These are phyloP conservation scores for Eonycteris spelaea DNA, from an alignment of 2,113 vertebrate species.

Conservation along the genomic window DNA sequence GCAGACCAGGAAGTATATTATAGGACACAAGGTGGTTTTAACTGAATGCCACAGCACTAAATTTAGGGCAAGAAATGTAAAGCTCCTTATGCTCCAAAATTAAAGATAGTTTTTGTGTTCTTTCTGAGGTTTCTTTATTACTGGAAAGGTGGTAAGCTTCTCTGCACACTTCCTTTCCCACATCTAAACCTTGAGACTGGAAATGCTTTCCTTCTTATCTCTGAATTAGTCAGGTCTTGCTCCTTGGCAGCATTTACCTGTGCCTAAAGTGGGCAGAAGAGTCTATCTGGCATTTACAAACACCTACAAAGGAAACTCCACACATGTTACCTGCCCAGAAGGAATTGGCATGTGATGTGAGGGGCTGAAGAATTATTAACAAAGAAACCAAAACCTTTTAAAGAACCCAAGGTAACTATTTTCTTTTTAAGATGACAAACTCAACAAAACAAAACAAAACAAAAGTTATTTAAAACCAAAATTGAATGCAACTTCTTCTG, in stretches of 20 bases:
- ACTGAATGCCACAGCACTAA: conserved; percentile 80
- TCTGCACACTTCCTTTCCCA: not conserved
- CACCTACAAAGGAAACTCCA: conserved; percentile 36
- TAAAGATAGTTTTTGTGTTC: conserved; percentile 75
- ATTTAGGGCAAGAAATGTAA: conserved; percentile 79
- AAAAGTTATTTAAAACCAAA: conserved; percentile 48
- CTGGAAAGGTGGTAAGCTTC: not conserved
- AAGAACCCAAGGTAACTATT: conserved; percentile 41
- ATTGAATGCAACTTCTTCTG: conserved; percentile 51
- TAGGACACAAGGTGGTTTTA: conserved; percentile 80
- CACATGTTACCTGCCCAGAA: not conserved
- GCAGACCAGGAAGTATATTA: conserved; percentile 79
- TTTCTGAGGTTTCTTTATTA: conserved; percentile 72
- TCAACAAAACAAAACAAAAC: conserved; percentile 18
- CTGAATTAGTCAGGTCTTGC: conserved; percentile 8
- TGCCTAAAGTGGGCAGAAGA: conserved; percentile 38
- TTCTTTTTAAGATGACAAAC: conserved; percentile 32
- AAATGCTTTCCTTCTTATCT: not conserved
- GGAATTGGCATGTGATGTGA: conserved; percentile 14
- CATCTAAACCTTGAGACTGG: not conserved
- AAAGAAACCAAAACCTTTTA: conserved; percentile 48
- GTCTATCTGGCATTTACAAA: conserved; percentile 19
- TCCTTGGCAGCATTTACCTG: not conserved
- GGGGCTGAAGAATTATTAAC: conserved; percentile 14
- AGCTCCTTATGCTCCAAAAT: conserved; percentile 77